phyloP scores from a whole-genome alignment of 2,797 vertebrate species.

The Dromococcyx pavoninus region DNA sequence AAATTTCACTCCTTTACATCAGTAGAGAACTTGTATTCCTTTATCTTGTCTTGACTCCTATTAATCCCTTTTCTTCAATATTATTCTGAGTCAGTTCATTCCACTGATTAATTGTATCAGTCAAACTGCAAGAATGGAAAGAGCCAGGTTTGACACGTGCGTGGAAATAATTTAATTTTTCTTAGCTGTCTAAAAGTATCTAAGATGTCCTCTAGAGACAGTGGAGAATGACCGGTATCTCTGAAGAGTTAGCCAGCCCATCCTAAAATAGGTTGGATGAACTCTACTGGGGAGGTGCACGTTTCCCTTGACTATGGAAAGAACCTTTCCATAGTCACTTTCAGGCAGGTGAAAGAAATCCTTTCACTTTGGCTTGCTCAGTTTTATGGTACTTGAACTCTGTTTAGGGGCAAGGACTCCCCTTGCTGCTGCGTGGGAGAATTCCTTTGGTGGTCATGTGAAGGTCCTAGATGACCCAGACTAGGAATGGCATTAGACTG shows the following conservation, averaged over 20 bases:
- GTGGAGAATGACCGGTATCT: not conserved
- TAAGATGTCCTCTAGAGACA: not conserved
- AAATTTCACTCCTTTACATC: conserved; percentile 23
- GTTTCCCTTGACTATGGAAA: not conserved
- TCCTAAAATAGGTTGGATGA: not conserved
- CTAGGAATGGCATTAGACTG: not conserved
- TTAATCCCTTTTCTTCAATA: conserved; percentile 19
- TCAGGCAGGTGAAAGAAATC: not conserved
- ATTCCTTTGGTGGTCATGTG: not conserved
- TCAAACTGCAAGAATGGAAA: conserved; percentile 15
- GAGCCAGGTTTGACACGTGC: not conserved
- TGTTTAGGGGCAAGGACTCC: not conserved
- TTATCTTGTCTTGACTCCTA: conserved; percentile 14
- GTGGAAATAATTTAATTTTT: conserved; percentile 1
- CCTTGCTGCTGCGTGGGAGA: not conserved
- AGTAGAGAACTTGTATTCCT: conserved; percentile 1
- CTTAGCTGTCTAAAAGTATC: not conserved
- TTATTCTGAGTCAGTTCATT: conserved; percentile 18
- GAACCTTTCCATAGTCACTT: no score
- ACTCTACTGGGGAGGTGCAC: not conserved
- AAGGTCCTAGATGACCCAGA: not conserved
- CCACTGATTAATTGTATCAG: not conserved
- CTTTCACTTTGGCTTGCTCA: not conserved
- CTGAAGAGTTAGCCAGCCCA: not conserved
- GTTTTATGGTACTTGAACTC: not conserved